Conservation (phyloP, 1,140 invertebrate genomes). For the Papilio aristodemus region DNA sequence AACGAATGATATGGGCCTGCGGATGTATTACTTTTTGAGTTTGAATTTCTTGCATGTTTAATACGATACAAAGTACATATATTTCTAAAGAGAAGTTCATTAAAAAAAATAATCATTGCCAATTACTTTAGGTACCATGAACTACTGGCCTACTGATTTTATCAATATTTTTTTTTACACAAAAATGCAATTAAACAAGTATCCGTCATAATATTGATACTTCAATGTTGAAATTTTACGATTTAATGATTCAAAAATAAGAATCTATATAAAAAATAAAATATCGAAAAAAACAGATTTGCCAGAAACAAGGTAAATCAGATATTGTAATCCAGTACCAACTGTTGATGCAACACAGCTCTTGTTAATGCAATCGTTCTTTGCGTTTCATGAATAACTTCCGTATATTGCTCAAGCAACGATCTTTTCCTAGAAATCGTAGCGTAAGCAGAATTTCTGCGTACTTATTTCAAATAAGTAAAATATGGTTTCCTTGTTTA, state of each 20-base stretch:
- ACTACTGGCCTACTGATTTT: no score
- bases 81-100: no score
- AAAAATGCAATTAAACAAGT: no score
- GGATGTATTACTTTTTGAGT: no score
- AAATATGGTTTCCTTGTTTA: conserved; percentile 17
- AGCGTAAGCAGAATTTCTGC: neutral
- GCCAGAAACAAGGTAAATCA: neutral
- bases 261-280: neutral
- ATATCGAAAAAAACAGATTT: neutral
- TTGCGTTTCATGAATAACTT: neutral
- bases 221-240: no score
- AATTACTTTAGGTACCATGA: no score
- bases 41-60: no score
- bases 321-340: conserved; percentile 1
- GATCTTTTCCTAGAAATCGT: conserved; percentile 13
- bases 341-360: conserved; percentile 20
- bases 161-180: no score
- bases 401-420: conserved; percentile 16
- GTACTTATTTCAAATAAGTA: neutral
- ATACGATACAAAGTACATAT: no score
- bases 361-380: conserved; percentile 9
- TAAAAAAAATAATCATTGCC: no score
- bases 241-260: no score
- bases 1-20: no score
- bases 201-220: neutral